Evolutionary conservation across 2,888 invertebrate species (phyloP), one percentile per base, ranked within the genome.

Genomic region (Vesta saturnalis): DNA sequence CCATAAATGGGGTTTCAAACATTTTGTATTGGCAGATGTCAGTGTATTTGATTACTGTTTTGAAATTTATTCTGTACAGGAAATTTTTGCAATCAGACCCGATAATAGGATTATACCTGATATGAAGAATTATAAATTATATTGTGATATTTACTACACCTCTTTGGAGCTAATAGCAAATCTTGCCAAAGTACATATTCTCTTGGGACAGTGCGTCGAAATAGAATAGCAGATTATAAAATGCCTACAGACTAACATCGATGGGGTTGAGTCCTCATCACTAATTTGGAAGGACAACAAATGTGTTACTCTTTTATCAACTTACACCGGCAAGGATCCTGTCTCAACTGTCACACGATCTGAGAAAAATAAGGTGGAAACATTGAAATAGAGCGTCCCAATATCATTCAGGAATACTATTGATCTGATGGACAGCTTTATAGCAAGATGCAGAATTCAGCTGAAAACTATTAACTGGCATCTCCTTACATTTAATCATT

Each of bases 1-100:
- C 54, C 76, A 79, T 60, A 77, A 80, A 72, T 80, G 77, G 76
- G 78, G 77, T 4, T 78, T 73, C 66, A 79, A 79, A 72, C 58
- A 77, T 0, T 79, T 74, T 76, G 73, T 77, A 55, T 64, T 78
- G 19, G 67, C 72, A 64, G 76, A 72, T 21, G 71, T 71, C 8
- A 56, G 54, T 23, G 77, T 76, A 6, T 76, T 67, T 75, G 72
- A 73, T n/a, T 76, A 79, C 63, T 69, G 74, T 8, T 77, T 79
- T 68, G 77, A 78, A 70, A n/a, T n/a, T n/a, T n/a, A n/a, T n/a
- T n/a, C n/a, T n/a, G n/a, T n/a, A n/a, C n/a, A n/a, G n/a, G n/a
- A n/a, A n/a, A n/a, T n/a, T n/a, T n/a, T n/a, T n/a, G n/a, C n/a
- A n/a, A n/a, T n/a, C n/a, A n/a, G n/a, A n/a, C n/a, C n/a, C n/a